Conservation (phyloP, 2,113 vertebrate species). For the Sturnus vulgaris region DNA sequence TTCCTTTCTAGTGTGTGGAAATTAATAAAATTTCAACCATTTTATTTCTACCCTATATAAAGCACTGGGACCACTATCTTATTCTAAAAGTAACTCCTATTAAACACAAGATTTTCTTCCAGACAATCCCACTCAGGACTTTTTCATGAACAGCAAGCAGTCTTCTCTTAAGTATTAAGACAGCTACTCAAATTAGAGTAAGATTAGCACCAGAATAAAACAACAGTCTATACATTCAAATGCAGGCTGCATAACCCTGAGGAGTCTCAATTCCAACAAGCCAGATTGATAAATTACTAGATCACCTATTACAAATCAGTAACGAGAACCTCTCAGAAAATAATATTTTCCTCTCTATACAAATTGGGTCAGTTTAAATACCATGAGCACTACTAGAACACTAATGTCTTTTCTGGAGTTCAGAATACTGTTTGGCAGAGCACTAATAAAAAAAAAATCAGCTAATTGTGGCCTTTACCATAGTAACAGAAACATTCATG, state of each 20-base stretch:
- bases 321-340: constrained; percentile 34
- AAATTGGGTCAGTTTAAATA: background rate
- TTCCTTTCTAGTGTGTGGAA: background rate
- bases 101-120: constrained; percentile 21
- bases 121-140: background rate
- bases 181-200: constrained; percentile 44
- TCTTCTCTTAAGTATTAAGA: constrained; percentile 32
- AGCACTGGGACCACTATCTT: background rate
- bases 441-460: background rate
- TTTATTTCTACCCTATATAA: constrained; percentile 44
- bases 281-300: constrained; percentile 44
- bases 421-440: background rate
- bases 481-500: background rate
- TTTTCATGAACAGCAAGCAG: constrained; percentile 37
- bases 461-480: constrained; percentile 2
- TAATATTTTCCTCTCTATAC: background rate
- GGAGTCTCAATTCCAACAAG: constrained; percentile 15
- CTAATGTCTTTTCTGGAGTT: background rate
- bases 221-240: constrained; percentile 53
- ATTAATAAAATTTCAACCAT: constrained; percentile 32
- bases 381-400: background rate
- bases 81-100: constrained; percentile 2
- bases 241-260: background rate
- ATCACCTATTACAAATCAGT: background rate
- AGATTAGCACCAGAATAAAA: constrained; percentile 45